These are phyloP conservation scores for Melanogrammus aeglefinus DNA, from an alignment of 2,797 vertebrate genomes.

Conservation along the genomic window DNA sequence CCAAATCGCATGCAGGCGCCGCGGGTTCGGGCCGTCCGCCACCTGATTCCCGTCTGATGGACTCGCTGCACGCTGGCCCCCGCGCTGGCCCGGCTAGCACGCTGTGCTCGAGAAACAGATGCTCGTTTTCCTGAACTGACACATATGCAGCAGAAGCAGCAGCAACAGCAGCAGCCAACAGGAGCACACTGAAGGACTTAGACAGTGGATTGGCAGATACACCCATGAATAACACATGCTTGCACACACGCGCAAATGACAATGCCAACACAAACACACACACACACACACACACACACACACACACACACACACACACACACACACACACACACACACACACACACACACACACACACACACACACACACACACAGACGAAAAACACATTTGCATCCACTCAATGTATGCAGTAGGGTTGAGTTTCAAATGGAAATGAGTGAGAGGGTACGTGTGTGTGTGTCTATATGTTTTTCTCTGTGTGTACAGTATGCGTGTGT, in stretches of 20 bases:
- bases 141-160: not conserved
- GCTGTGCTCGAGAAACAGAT: constrained; percentile 55
- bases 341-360: constrained; percentile 2
- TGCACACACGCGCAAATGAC: not conserved
- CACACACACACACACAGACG: not conserved
- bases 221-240: constrained; percentile 3
- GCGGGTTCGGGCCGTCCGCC: not conserved
- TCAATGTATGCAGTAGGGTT: not conserved
- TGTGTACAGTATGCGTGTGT: not conserved
- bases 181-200: constrained; percentile 32
- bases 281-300: constrained; percentile 5
- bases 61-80: not conserved
- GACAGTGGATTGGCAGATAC: constrained; percentile 20
- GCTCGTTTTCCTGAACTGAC: constrained; percentile 16
- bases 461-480: no score
- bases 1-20: not conserved
- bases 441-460: no score
- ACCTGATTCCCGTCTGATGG: not conserved
- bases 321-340: constrained; percentile 5
- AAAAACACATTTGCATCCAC: no score
- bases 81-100: constrained; percentile 30
- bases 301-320: not conserved
- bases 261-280: not conserved
- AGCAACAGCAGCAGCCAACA: constrained; percentile 4
- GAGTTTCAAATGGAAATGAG: not conserved